Conservation (phyloP, 2,113 vertebrate species). For the Redunca redunca region DNA sequence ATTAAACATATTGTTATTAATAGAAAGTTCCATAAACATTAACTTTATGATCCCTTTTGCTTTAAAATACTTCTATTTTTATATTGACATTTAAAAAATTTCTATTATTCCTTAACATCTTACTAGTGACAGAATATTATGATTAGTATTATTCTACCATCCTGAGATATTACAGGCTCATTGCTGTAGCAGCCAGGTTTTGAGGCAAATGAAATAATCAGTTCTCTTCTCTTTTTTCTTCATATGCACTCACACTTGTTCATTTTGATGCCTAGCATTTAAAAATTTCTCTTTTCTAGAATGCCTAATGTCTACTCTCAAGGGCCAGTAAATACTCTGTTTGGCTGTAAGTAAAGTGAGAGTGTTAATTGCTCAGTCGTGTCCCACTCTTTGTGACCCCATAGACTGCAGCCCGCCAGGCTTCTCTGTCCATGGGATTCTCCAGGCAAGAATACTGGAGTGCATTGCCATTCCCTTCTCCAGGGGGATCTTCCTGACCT, state of each 20-base stretch:
- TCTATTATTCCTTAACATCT: not conserved
- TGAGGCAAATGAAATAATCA: not conserved
- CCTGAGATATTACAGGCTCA: not conserved
- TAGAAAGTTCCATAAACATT: not conserved
- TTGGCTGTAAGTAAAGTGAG: not conserved
- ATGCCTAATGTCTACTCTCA: not conserved
- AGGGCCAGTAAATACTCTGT: not conserved
- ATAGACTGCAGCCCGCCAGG: not conserved
- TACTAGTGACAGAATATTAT: not conserved
- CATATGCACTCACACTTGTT: not conserved
- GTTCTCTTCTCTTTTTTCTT: not conserved
- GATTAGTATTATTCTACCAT: not conserved
- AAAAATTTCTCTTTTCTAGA: not conserved
- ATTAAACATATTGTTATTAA: not conserved
- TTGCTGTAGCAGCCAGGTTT: not conserved
- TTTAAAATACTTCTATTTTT: conserved; percentile 6
- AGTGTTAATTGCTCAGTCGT: not conserved
- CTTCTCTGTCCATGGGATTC: not conserved
- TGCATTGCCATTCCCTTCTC: not conserved
- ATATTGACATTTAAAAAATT: not conserved
- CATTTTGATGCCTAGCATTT: not conserved
- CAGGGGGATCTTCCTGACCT: not conserved
- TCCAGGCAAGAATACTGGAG: not conserved
- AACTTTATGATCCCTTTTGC: not conserved
- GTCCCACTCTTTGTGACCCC: not conserved